Evolutionary conservation across 92 coral and sea anemone genomes (phyloP), one percentile per base, ranked within the genome.

Genomic region (Heliopora coerulea): DNA sequence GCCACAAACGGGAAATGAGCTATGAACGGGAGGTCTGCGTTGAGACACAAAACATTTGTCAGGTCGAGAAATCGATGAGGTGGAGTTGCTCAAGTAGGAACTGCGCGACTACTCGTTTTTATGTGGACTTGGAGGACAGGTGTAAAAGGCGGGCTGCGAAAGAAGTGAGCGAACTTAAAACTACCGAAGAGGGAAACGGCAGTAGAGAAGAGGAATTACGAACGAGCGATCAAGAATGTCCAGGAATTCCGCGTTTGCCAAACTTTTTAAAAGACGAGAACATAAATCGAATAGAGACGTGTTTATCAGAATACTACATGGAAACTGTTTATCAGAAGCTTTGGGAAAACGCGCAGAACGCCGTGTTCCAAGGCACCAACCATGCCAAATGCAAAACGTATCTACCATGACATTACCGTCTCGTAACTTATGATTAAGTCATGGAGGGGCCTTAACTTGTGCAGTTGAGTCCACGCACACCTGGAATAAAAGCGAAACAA

Each of bases 251-350:
- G 72, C 77, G 77, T 18, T 29, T 50, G 33, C 63, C 63, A 32
- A 52, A 58, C 19, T 70, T 49, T 35, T 7, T 70, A 11, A 70
- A 70, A 23, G 34, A 54, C 5, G 77, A 70, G 31, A 70, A 70
- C 77, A 46, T 54, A 6, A 49, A 35, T 0, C 35, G 64, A 9
- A 70, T 70, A 8, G 77, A 70, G 20, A 17, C 29, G 21, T 35
- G 42, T 41, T 50, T 70, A 30, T 52, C 77, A 0, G 77, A 70
- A 3, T 26, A 70, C 41, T 70, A 70, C 42, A 70, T 50, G 63
- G 77, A 70, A 54, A 26, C 62, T n/a, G 77, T 70, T 33, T 70
- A 54, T 37, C 77, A 70, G 63, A 70, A 54, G 54, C 63, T 70
- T 29, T 70, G 77, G 77, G 50, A 70, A 37, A 70, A 70, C 25